phyloP scores from a whole-genome alignment of 2,113 vertebrate species.

The Psittacara wagleri region DNA sequence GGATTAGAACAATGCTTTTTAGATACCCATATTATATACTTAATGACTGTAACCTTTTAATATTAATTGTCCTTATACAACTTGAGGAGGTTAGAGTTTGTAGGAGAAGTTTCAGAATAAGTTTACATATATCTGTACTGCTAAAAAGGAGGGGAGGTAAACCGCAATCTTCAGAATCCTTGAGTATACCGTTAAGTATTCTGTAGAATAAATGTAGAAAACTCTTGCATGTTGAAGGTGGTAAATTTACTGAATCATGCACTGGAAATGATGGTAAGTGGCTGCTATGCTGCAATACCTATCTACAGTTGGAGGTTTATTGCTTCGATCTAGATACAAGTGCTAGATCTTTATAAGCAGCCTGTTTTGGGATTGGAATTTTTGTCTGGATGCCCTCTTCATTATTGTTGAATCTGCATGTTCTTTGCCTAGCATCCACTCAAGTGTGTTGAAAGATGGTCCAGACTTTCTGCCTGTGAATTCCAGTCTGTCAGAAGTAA shows the following conservation, averaged over 20 bases:
- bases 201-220: background rate
- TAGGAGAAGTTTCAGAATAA: background rate
- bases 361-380: background rate
- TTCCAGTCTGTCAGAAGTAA: constrained; percentile 77
- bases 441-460: constrained; percentile 84
- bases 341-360: background rate
- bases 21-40: background rate
- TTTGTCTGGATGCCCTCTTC: background rate
- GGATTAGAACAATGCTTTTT: background rate
- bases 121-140: background rate
- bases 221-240: background rate
- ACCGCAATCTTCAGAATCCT: background rate
- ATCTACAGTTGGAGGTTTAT: background rate
- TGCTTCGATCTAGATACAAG: background rate
- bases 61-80: background rate
- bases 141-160: background rate
- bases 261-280: background rate
- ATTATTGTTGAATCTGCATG: background rate
- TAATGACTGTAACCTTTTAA: background rate
- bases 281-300: background rate
- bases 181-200: background rate
- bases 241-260: background rate
- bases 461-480: constrained; percentile 73
- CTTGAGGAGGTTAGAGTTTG: background rate
- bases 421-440: constrained; percentile 72